phyloP scores from a whole-genome alignment of 2,113 vertebrate genomes.

The Pygoscelis antarcticus region DNA sequence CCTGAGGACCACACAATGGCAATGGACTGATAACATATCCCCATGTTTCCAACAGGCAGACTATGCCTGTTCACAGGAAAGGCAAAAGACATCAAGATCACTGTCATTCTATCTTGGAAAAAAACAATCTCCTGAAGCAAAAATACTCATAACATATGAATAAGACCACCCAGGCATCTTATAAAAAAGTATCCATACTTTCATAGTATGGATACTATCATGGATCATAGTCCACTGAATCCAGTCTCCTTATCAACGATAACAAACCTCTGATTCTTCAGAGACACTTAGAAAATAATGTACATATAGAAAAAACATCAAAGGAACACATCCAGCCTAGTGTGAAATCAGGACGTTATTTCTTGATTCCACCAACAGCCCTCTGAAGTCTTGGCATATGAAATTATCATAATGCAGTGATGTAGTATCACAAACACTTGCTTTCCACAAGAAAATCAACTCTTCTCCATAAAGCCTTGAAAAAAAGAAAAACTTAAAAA shows the following conservation, averaged over 20 bases:
- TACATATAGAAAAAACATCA: neutral
- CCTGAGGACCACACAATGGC: neutral
- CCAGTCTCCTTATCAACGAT: neutral
- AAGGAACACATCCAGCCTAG: neutral
- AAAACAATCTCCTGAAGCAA: neutral
- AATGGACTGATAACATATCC: neutral
- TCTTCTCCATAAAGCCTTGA: neutral
- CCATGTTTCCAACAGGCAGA: neutral
- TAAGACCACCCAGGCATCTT: neutral
- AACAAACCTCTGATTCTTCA: neutral
- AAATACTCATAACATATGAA: neutral
- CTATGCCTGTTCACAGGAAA: neutral
- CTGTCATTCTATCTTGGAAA: neutral
- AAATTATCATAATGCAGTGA: neutral
- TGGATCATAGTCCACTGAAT: neutral
- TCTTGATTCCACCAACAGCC: neutral
- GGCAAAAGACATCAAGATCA: neutral
- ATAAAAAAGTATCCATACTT: neutral
- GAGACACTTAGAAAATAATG: neutral
- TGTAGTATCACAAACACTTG: neutral
- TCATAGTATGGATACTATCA: neutral
- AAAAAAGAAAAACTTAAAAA: neutral
- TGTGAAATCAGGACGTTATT: neutral
- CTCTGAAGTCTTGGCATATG: neutral
- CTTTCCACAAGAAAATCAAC: neutral